These are phyloP conservation scores for Microcebus lehilahytsara DNA, from an alignment of 2,113 vertebrate species.

Conservation along the genomic window DNA sequence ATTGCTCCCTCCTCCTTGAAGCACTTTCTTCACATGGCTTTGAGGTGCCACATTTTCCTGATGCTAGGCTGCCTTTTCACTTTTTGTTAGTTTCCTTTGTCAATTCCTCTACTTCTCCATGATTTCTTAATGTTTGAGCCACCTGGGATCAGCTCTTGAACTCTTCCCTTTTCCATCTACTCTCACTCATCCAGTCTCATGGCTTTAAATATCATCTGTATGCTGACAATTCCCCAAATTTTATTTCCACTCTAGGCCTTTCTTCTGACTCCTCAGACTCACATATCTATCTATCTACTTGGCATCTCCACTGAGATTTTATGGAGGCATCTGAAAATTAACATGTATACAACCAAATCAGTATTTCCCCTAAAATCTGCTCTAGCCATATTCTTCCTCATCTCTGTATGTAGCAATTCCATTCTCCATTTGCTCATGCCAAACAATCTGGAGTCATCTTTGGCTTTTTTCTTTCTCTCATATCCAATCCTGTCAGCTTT, in stretches of 20 bases:
- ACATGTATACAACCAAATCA: too few species aligned
- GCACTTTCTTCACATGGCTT: not conserved
- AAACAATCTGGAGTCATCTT: not conserved
- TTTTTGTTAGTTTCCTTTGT: not conserved
- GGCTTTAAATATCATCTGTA: not conserved
- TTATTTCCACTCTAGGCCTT: not conserved
- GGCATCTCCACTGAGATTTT: not conserved
- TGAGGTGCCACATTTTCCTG: not conserved
- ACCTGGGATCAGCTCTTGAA: not conserved
- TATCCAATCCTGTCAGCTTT: not conserved
- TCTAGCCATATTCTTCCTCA: not conserved
- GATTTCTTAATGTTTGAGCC: not conserved
- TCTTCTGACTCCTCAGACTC: not conserved
- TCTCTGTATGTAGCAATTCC: not conserved
- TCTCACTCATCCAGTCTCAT: not conserved
- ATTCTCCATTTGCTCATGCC: not conserved
- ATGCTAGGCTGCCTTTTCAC: not conserved
- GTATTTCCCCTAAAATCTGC: not conserved
- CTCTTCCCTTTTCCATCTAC: not conserved
- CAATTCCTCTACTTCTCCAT: not conserved
- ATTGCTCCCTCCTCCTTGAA: not conserved
- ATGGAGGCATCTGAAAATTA: not conserved
- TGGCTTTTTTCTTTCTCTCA: not conserved
- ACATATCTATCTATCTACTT: not conserved
- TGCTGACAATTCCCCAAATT: not conserved